Evolutionary conservation across 2,797 vertebrate genomes (phyloP), one percentile per base, ranked within the genome.

Genomic region (Oreochromis mossambicus): DNA sequence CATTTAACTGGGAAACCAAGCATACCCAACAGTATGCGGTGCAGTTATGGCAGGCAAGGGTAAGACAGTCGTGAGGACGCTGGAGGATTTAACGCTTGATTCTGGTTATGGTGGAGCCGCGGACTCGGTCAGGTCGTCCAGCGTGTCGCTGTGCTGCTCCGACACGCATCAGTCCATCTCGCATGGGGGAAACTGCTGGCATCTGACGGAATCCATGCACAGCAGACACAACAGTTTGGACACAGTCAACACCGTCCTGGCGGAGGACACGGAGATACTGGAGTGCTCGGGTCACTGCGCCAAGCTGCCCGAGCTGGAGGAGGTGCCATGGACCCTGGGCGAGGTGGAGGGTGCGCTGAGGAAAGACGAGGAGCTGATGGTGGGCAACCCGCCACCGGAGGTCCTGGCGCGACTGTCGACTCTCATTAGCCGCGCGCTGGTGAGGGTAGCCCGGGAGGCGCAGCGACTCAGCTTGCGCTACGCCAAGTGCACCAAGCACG

Each of bases 191-290:
- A 96, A 96, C 94, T 94, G 96, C 95, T 97, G 96, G 96, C 95
- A 97, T 96, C 94, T 97, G 93, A 96, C 96, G 51, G 96, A 95
- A 92, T 96, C 96, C 88, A 97, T 96, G 96, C 96, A 98, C 96
- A 98, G 98, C 97, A 95, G 98, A 95, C 98, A 99, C 88, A 98
- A 99, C 97, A 99, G 98, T 96, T 96, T 99, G 95, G 98, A 99
- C 96, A 99, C 96, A 56, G 95, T 97, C 75, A 96, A 97, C 94
- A 97, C 96, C 88, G 96, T 96, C 88, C 94, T 97, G 96, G 96
- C 95, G 92, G 97, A 96, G 93, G 96, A 97, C 92, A 92, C 95
- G 86, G 97, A 97, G 83, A 91, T 93, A 63, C 94, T 95, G 92
- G 96, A 97, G 95, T 95, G 95, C 91, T 93, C 95, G 94, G 95